Evolutionary conservation across 2,888 invertebrate species (phyloP), one percentile per base, ranked within the genome.

Genomic region (Caenorhabditis japonica): DNA sequence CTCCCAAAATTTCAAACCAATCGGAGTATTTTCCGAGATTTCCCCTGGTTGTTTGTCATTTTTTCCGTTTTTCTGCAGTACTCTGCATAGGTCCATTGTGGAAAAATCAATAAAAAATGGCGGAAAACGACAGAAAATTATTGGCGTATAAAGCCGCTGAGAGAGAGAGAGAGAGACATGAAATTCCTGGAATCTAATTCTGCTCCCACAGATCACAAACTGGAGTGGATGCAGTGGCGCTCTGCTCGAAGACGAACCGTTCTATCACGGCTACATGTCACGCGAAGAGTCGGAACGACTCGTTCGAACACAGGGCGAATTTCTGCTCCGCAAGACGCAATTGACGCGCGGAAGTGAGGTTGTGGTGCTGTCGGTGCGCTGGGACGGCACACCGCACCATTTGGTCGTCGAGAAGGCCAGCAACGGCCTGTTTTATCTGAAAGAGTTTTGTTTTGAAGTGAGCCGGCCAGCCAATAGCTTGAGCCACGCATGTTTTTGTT

Each of bases 211-310:
- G 70, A 70, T 75, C 17, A 52, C 58, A 8, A 66, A 61, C 27
- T 75, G 75, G 66, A 75, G 53, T 27, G 71, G 66, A 2, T 59
- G 51, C 34, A 75, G 66, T 62, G 69, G 68, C 4, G 69, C 68
- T 12, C 51, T 39, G 10, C 44, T 80, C 8, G 79, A 82, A 44
- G 81, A 82, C 56, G 81, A 82, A 46, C 70, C 75, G 13, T 82
- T 74, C 60, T 82, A 79, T 53, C 80, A 82, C 27, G 82, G 82
- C 8, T 81, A 76, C 59, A 79, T 81, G 79, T 64, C 76, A 8
- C 56, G 77, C 5, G 76, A 74, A n/a, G 81, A 79, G 36, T 44
- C 77, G 0, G 77, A 77, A 30, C 44, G 49, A 21, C 56, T 81
- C 3, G 36, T 81, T 10, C 51, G 56, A 4, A 44, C 62, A 10